phyloP scores from a whole-genome alignment of 1,140 invertebrate species.

The Amyelois transitella region DNA sequence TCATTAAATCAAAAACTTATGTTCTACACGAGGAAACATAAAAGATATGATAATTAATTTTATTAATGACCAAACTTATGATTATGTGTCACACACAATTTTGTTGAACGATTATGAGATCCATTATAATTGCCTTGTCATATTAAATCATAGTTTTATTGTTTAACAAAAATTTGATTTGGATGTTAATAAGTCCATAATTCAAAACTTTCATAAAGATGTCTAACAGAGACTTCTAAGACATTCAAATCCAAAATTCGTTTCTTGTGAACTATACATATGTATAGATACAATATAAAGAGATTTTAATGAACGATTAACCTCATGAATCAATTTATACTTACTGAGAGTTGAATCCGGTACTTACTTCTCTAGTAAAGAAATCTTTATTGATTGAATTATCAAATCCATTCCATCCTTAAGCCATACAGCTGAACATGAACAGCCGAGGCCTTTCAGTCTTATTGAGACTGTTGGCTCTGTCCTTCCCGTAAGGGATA shows the following conservation, averaged over 20 bases:
- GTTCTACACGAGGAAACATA: not conserved
- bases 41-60: not conserved
- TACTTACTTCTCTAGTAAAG: too few species aligned
- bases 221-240: not conserved
- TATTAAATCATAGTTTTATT: conserved; percentile 7
- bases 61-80: not conserved
- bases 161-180: not conserved
- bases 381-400: too few species aligned
- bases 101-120: not conserved
- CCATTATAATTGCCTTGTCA: conserved; percentile 2
- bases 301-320: too few species aligned
- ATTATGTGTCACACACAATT: conserved; percentile 1
- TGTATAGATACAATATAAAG: too few species aligned
- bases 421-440: too few species aligned
- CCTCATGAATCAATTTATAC: too few species aligned
- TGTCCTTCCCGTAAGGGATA: too few species aligned
- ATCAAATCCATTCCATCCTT: too few species aligned
- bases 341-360: too few species aligned
- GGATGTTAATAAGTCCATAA: not conserved
- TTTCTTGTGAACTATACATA: too few species aligned
- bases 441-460: too few species aligned
- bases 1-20: not conserved
- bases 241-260: not conserved
- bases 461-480: too few species aligned
- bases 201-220: not conserved